These are phyloP conservation scores for Epizoanthus ramosus DNA, from an alignment of 92 coral and sea anemone genomes.

Conservation along the genomic window DNA sequence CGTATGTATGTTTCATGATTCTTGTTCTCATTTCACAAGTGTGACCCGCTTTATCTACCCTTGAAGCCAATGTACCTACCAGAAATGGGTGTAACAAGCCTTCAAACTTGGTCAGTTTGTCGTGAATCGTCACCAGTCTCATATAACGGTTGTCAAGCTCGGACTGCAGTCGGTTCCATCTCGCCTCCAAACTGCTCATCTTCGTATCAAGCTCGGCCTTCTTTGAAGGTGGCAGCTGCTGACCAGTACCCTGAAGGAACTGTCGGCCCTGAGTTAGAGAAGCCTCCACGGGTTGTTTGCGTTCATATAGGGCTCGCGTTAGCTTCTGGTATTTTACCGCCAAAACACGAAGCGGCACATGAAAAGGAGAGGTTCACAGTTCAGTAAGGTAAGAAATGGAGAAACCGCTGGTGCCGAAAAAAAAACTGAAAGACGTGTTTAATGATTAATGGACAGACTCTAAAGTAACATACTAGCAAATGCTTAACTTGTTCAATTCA, in stretches of 20 bases:
- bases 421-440: no score
- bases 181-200: conserved; percentile 92
- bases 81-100: conserved; percentile 94
- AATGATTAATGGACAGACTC: no score
- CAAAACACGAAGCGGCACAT: not conserved
- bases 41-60: not conserved
- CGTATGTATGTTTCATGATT: no score
- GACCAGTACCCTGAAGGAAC: conserved; percentile 85
- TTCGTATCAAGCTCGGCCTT: conserved; percentile 90
- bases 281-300: conserved; percentile 95
- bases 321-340: conserved; percentile 62
- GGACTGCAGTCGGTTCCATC: conserved; percentile 95
- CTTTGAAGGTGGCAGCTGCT: conserved; percentile 76
- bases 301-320: conserved; percentile 91
- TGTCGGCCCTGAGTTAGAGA: conserved; percentile 84
- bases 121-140: conserved; percentile 95
- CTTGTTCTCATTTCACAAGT: no score
- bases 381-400: not conserved
- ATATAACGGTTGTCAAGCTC: conserved; percentile 98
- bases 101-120: conserved; percentile 90
- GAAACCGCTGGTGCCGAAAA: not conserved
- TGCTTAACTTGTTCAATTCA: no score
- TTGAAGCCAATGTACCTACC: conserved; percentile 60
- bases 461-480: no score
- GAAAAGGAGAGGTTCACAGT: not conserved